phyloP scores from a whole-genome alignment of 2,113 vertebrate species.

The Jaculus jaculus region DNA sequence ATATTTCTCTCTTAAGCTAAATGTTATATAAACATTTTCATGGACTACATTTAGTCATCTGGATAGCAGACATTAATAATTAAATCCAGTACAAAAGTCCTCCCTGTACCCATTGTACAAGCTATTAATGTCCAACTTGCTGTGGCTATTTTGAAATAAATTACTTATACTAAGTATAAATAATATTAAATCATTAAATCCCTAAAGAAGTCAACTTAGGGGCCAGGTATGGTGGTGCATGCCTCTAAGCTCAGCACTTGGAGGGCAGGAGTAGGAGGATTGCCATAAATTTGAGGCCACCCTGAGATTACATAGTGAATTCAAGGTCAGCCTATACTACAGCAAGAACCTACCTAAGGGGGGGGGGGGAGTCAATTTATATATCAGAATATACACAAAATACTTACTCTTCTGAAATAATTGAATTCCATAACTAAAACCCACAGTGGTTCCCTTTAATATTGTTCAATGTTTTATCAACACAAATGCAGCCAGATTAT shows the following conservation, averaged over 20 bases:
- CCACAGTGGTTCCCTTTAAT: neutral
- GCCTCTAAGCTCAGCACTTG: too few relatives aligned
- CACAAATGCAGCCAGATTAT: neutral
- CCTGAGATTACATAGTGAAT: too few relatives aligned
- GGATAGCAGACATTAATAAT: slow-evolving; percentile 53
- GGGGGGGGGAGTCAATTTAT: slow-evolving; percentile 15
- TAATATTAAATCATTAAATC: slow-evolving; percentile 31
- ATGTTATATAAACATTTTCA: slow-evolving; percentile 60
- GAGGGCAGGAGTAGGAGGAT: too few relatives aligned
- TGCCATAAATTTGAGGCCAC: too few relatives aligned
- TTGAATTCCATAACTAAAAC: neutral
- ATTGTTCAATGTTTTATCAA: neutral
- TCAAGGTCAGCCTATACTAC: too few relatives aligned
- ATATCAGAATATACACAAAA: neutral
- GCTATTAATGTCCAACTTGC: slow-evolving; percentile 51
- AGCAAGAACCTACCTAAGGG: too few relatives aligned
- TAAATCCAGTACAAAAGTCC: slow-evolving; percentile 28
- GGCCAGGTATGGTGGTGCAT: too few relatives aligned
- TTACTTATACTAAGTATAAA: slow-evolving; percentile 13
- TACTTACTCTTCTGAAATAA: slow-evolving; percentile 9
- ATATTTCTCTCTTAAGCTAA: slow-evolving; percentile 36
- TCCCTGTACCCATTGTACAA: neutral
- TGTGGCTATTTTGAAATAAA: slow-evolving; percentile 36
- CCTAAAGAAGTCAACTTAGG: neutral
- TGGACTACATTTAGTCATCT: slow-evolving; percentile 48